Conservation (phyloP, 2,113 vertebrate genomes). For the Python bivittatus region DNA sequence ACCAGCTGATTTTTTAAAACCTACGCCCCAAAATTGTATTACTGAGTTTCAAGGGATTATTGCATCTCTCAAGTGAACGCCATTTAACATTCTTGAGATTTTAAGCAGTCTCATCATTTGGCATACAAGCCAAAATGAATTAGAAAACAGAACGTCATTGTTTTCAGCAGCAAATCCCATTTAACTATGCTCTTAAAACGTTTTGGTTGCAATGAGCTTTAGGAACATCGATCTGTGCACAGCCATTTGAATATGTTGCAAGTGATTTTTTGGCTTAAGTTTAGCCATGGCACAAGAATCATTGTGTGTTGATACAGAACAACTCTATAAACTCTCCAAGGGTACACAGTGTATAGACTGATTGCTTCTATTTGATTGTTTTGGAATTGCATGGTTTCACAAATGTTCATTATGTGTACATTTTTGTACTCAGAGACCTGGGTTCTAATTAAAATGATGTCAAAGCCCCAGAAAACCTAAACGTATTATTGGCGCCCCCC, state of each 20-base stretch:
- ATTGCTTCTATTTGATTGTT: neutral
- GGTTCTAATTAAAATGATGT: neutral
- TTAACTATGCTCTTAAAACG: neutral
- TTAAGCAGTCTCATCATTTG: neutral
- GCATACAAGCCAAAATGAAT: neutral
- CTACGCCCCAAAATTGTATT: neutral
- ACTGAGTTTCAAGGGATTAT: neutral
- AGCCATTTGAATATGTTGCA: neutral
- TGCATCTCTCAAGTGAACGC: neutral
- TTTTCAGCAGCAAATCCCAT: neutral
- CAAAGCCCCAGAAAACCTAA: neutral
- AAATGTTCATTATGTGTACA: neutral
- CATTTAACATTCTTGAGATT: neutral
- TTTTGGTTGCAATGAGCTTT: neutral
- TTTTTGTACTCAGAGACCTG: neutral
- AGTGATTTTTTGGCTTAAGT: neutral
- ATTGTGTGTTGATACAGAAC: neutral
- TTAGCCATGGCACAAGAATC: neutral
- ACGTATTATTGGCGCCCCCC: neutral
- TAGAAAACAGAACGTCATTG: neutral
- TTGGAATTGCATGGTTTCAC: rapidly evolving
- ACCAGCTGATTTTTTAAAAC: neutral
- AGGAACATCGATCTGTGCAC: neutral
- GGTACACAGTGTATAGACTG: neutral
- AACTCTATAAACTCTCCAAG: neutral